A percentile compares a stretch with the other conserved stretches of the same genome.
Evolutionary conservation across 2,888 invertebrate genomes (phyloP).

Genomic region (Dolichopus griseipennis): DNA sequence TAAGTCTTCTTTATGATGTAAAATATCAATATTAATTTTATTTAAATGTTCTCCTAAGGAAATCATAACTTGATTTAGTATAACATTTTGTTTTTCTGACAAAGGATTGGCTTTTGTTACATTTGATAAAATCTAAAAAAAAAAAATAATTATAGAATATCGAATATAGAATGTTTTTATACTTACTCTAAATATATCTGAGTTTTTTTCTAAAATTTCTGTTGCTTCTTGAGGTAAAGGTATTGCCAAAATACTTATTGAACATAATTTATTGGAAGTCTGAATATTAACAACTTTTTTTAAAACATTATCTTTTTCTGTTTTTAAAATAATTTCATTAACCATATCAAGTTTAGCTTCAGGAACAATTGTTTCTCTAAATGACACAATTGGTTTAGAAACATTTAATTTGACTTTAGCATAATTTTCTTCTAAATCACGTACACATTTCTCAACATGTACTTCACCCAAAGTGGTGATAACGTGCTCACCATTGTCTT

Average conservation of each 20-base stretch:
- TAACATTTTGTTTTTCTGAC: constrained; percentile 32
- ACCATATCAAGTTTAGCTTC: constrained; percentile 76
- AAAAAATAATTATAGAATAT: not conserved
- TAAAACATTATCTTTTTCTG: constrained; percentile 39
- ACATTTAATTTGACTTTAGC: constrained; percentile 80
- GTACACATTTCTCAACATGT: constrained; percentile 89
- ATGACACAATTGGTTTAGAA: constrained; percentile 93
- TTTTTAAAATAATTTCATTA: constrained; percentile 69
- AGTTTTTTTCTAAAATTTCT: constrained; percentile 55
- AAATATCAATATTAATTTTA: constrained; percentile 46
- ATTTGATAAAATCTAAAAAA: constrained; percentile 28
- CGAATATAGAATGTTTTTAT: not conserved
- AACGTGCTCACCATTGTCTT: constrained; percentile 92
- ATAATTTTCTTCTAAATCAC: constrained; percentile 75
- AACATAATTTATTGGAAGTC: constrained; percentile 64
- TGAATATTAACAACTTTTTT: constrained; percentile 51
- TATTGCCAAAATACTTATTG: constrained; percentile 63
- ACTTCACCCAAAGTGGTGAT: constrained; percentile 94
- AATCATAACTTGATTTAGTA: constrained; percentile 38
- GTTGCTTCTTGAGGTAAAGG: constrained; percentile 68
- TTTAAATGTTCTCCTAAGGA: constrained; percentile 54
- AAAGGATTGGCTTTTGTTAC: constrained; percentile 28
- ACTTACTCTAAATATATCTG: constrained; percentile 54
- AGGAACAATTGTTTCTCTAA: constrained; percentile 83
- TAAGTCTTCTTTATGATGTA: constrained; percentile 45